These are phyloP conservation scores for Engystomops pustulosus DNA, from an alignment of 2,113 vertebrate species.

Conservation along the genomic window DNA sequence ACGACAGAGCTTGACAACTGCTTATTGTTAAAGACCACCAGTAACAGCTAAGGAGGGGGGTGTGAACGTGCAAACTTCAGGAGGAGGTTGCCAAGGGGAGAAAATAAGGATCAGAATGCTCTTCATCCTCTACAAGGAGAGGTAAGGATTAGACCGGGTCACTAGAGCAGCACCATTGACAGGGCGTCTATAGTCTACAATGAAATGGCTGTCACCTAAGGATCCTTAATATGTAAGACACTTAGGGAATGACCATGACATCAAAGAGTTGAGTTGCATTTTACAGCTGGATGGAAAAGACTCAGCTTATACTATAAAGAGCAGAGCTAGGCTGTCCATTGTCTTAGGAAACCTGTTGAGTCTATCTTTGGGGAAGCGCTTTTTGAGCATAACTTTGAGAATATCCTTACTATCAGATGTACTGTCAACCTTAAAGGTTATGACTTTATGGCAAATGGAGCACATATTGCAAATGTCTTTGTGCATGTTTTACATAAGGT, in stretches of 20 bases:
- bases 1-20: slow-evolving; percentile 62
- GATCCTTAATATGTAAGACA: slow-evolving; percentile 6
- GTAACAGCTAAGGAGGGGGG: slow-evolving; percentile 34
- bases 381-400: background rate
- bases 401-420: background rate
- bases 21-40: slow-evolving; percentile 60
- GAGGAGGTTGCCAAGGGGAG: background rate
- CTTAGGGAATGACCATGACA: slow-evolving; percentile 1
- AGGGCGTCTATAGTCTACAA: background rate
- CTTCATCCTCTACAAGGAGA: background rate
- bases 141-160: slow-evolving; percentile 38
- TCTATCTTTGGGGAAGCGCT: background rate
- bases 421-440: background rate
- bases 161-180: slow-evolving; percentile 40
- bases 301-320: background rate
- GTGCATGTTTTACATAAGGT: background rate
- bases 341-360: background rate
- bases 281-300: background rate
- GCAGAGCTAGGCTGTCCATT: background rate
- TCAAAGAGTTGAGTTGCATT: slow-evolving; percentile 5
- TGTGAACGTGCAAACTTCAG: slow-evolving; percentile 50
- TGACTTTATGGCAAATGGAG: background rate
- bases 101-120: slow-evolving; percentile 32
- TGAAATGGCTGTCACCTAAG: slow-evolving; percentile 9
- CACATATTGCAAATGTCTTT: background rate